phyloP scores from a whole-genome alignment of 2,113 vertebrate genomes.

The Hassar affinis region DNA sequence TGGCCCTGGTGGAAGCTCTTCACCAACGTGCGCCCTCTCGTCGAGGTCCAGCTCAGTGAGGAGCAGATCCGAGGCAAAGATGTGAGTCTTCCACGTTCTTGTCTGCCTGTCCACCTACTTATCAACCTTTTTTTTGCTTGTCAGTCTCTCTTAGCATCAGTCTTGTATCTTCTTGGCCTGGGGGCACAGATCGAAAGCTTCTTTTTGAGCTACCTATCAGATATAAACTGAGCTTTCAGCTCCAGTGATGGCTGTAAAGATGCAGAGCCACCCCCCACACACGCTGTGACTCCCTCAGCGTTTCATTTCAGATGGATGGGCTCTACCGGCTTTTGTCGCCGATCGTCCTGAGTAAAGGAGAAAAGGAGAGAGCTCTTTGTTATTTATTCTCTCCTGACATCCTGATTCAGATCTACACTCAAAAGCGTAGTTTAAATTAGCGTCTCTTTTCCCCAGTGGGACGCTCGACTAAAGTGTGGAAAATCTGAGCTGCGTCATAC shows the following conservation, averaged over 20 bases:
- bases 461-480: background rate
- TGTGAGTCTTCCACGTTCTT: constrained; percentile 68
- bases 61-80: constrained; percentile 93
- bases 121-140: background rate
- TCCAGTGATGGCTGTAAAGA: background rate
- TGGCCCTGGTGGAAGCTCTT: constrained; percentile 98
- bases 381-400: background rate
- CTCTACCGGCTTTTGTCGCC: constrained; percentile 12
- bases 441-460: background rate
- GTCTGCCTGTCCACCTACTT: no score
- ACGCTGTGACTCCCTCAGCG: background rate
- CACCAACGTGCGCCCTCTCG: constrained; percentile 88
- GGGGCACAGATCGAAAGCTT: background rate
- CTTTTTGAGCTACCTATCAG: background rate
- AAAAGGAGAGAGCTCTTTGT: background rate
- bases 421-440: background rate
- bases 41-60: constrained; percentile 92
- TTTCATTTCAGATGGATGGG: constrained; percentile 15
- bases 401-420: background rate
- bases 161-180: background rate
- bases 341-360: background rate
- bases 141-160: constrained; percentile 2
- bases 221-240: background rate
- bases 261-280: background rate
- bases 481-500: background rate